Conservation (phyloP, 2,797 vertebrate species). For the Catharus ustulatus region DNA sequence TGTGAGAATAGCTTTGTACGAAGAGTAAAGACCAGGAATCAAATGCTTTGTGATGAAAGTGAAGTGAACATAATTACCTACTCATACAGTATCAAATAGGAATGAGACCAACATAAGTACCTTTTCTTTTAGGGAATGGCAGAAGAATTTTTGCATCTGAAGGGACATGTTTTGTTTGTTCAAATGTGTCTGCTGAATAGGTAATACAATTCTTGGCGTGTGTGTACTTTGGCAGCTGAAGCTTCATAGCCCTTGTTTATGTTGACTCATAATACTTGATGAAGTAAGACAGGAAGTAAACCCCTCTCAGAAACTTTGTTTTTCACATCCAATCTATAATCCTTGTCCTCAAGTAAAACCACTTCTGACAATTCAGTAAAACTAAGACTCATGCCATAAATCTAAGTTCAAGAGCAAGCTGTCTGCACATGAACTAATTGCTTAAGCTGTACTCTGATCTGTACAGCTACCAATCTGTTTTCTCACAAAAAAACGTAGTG, state of each 20-base stretch:
- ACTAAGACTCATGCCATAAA: neutral
- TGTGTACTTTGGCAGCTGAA: neutral
- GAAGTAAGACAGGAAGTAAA: slow-evolving; percentile 7
- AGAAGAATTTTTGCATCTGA: neutral
- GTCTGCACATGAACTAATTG: neutral
- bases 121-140: neutral
- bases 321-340: neutral
- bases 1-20: neutral
- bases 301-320: neutral
- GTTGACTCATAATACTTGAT: neutral
- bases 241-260: neutral
- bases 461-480: neutral
- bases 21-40: neutral
- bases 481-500: neutral
- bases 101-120: neutral
- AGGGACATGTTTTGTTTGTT: neutral
- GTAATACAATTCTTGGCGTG: neutral
- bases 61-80: neutral
- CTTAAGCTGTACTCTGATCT: neutral
- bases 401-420: neutral
- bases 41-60: neutral
- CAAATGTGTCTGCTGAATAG: neutral
- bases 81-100: neutral
- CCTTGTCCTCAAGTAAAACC: slow-evolving; percentile 15
- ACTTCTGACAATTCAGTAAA: slow-evolving; percentile 15